Evolutionary conservation across 2,888 invertebrate genomes (phyloP).

Genomic region (Tetragnatha montana): DNA sequence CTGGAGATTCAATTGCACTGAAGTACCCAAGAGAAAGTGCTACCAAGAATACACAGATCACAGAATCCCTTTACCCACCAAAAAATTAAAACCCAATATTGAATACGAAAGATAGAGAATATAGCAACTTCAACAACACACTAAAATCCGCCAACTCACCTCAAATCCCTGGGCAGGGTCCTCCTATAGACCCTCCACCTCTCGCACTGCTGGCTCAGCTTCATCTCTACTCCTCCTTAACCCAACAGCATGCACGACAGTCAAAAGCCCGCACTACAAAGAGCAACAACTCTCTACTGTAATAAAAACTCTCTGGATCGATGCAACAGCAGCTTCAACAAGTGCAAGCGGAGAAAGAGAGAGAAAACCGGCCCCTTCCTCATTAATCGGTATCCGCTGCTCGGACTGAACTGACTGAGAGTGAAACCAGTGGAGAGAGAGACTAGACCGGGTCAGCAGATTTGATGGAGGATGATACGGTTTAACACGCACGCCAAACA

Average conservation of each 20-base stretch:
- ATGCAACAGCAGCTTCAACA: not conserved
- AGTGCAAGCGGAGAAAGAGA: not conserved
- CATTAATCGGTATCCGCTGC: too few species aligned
- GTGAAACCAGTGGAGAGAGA: too few species aligned
- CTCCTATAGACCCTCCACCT: constrained; percentile 44
- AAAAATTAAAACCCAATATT: too few species aligned
- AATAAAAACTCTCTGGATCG: not conserved
- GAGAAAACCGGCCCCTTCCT: not conserved
- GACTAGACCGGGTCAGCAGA: too few species aligned
- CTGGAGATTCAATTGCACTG: too few species aligned
- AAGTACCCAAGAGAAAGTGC: too few species aligned
- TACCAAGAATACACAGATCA: too few species aligned
- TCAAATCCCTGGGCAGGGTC: constrained; percentile 44
- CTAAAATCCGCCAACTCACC: constrained; percentile 12
- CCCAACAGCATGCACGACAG: not conserved
- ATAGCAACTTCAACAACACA: not conserved
- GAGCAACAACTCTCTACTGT: not conserved
- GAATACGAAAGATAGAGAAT: too few species aligned
- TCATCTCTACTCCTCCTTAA: not conserved
- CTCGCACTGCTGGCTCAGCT: constrained; percentile 1
- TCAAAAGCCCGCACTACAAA: not conserved
- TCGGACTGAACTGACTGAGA: too few species aligned
- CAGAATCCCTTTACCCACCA: too few species aligned
- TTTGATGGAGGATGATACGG: too few species aligned
- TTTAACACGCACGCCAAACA: too few species aligned